phyloP scores from a whole-genome alignment of 2,797 vertebrate species.

The Euthynnus affinis region DNA sequence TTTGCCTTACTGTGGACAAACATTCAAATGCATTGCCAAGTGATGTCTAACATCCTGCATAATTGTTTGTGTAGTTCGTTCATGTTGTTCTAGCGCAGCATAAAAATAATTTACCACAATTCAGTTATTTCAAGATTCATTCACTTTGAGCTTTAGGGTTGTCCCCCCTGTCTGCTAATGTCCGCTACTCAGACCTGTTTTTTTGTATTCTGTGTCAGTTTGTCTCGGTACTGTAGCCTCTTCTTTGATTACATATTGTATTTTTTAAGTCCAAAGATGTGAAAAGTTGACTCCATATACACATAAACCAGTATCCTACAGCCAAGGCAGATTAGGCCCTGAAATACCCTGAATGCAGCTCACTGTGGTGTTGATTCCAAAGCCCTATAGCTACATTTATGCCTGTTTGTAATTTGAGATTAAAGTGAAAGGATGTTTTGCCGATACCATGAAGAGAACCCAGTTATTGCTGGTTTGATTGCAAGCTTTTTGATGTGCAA shows the following conservation, averaged over 20 bases:
- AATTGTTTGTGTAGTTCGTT: too few species aligned
- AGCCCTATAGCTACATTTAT: conserved; percentile 16
- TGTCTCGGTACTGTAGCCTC: not conserved
- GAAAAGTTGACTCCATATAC: not conserved
- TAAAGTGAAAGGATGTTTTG: conserved; percentile 49
- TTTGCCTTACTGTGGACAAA: too few species aligned
- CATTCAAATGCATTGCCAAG: too few species aligned
- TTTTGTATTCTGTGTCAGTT: not conserved
- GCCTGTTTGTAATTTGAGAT: conserved; percentile 47
- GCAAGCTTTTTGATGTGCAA: conserved; percentile 54
- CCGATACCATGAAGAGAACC: conserved; percentile 25
- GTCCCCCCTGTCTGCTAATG: too few species aligned
- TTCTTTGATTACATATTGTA: not conserved
- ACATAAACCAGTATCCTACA: not conserved
- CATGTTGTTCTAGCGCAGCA: too few species aligned
- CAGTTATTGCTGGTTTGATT: conserved; percentile 49
- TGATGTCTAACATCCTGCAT: too few species aligned
- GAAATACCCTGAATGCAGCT: conserved; percentile 13
- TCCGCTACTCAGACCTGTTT: not conserved
- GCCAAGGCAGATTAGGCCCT: conserved; percentile 10
- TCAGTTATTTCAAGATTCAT: not conserved
- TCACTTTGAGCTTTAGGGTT: not conserved
- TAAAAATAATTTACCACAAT: not conserved
- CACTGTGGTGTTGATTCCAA: conserved; percentile 23
- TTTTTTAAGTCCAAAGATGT: not conserved